Evolutionary conservation across 2,888 invertebrate species (phyloP).

Genomic region (Metopia argyrocephala): DNA sequence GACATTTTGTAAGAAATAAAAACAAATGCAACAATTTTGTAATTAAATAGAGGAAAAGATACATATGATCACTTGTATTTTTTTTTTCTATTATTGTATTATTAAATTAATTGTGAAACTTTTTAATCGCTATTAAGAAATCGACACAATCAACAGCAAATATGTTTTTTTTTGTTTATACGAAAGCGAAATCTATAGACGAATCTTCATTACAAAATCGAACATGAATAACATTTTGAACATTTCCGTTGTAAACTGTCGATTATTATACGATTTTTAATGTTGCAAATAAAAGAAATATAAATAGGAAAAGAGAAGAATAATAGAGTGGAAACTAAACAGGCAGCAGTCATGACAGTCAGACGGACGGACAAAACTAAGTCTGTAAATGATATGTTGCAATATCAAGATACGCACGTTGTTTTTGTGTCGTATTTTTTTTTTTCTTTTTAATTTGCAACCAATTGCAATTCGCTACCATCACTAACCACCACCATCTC

Average conservation of each 20-base stretch:
- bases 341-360: not conserved
- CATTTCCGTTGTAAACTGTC: conserved; percentile 63
- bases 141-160: no score
- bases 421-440: no score
- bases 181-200: not conserved
- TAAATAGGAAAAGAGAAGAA: not conserved
- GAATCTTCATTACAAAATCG: conserved; percentile 35
- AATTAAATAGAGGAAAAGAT: no score
- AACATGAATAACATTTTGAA: conserved; percentile 48
- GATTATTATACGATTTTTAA: conserved; percentile 41
- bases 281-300: not conserved
- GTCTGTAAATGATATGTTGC: conserved; percentile 35
- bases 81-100: no score
- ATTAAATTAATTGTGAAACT: no score
- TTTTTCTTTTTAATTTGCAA: conserved; percentile 62
- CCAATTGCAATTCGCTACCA: not conserved
- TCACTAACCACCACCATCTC: not conserved
- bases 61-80: no score
- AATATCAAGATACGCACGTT: conserved; percentile 64
- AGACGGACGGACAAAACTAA: not conserved
- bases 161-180: no score
- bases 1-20: no score
- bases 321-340: no score
- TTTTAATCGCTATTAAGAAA: no score
- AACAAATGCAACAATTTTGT: no score